Conservation (phyloP, 2,113 vertebrate species). For the Menidia beryllina region DNA sequence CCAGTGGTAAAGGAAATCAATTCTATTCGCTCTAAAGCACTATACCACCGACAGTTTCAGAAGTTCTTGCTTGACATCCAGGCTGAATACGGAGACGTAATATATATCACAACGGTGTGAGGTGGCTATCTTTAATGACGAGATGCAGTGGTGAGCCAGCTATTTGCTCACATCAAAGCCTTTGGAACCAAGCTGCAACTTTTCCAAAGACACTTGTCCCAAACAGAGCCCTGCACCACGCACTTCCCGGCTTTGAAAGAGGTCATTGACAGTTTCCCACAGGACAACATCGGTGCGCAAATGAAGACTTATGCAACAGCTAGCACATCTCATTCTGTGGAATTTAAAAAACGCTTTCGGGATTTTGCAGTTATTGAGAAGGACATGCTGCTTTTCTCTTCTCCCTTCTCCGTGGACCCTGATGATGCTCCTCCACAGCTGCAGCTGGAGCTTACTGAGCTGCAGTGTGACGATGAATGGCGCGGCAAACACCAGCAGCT, state of each 20-base stretch:
- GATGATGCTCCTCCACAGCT: too few species aligned
- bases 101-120: too few species aligned
- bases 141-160: not conserved
- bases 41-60: conserved; percentile 24
- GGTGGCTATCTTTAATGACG: not conserved
- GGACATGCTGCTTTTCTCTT: not conserved
- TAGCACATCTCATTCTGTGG: not conserved
- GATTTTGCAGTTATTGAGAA: not conserved
- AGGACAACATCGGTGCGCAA: not conserved
- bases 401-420: not conserved
- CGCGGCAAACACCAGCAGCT: not conserved
- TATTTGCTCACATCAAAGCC: conserved; percentile 46
- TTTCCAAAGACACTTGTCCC: conserved; percentile 39
- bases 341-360: not conserved
- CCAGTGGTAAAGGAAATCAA: conserved; percentile 29
- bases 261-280: not conserved
- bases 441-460: conserved; percentile 16
- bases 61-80: conserved; percentile 13
- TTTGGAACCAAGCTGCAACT: conserved; percentile 44
- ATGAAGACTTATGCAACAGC: not conserved
- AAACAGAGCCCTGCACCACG: conserved; percentile 19
- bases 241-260: not conserved
- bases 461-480: not conserved
- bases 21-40: conserved; percentile 32
- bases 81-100: conserved; percentile 33